These are phyloP conservation scores for Caenorhabditis sp. DNA, from an alignment of 2,888 invertebrate species.

Conservation along the genomic window DNA sequence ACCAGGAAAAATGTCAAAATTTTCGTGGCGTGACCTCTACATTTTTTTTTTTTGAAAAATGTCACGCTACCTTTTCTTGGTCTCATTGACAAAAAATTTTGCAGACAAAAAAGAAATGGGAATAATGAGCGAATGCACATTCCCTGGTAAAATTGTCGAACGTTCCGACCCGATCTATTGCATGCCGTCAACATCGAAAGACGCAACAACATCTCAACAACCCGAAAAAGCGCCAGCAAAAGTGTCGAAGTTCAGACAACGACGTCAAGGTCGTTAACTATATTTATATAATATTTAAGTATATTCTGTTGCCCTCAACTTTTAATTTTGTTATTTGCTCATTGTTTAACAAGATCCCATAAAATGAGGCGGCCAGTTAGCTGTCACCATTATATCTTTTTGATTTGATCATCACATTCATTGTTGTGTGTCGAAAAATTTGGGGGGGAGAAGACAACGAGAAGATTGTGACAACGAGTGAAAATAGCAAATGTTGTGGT, in stretches of 20 bases:
- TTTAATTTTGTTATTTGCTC: not conserved
- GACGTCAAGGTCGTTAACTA: not conserved
- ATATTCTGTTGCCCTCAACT: too few species aligned
- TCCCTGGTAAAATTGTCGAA: slow-evolving; percentile 34
- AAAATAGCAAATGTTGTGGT: slow-evolving; percentile 48
- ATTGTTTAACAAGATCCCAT: not conserved
- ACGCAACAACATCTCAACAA: not conserved
- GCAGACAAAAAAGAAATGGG: slow-evolving; percentile 19
- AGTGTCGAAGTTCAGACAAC: slow-evolving; percentile 24
- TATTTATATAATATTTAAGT: too few species aligned
- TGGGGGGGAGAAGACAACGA: not conserved
- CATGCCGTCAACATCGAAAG: slow-evolving; percentile 30
- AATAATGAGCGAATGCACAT: slow-evolving; percentile 18
- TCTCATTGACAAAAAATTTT: not conserved
- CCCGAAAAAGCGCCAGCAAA: slow-evolving; percentile 19
- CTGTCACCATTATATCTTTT: not conserved
- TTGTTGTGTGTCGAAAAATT: not conserved
- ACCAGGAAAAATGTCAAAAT: too few species aligned
- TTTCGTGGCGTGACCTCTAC: too few species aligned
- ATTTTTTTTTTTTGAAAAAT: too few species aligned
- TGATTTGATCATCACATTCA: not conserved
- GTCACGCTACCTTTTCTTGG: too few species aligned
- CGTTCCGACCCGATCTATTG: slow-evolving; percentile 18
- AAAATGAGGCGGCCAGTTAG: not conserved
- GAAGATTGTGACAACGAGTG: slow-evolving; percentile 14